Evolutionary conservation across 2,888 invertebrate species (phyloP), one percentile per base, ranked within the genome.

Genomic region (Alcis repandata): DNA sequence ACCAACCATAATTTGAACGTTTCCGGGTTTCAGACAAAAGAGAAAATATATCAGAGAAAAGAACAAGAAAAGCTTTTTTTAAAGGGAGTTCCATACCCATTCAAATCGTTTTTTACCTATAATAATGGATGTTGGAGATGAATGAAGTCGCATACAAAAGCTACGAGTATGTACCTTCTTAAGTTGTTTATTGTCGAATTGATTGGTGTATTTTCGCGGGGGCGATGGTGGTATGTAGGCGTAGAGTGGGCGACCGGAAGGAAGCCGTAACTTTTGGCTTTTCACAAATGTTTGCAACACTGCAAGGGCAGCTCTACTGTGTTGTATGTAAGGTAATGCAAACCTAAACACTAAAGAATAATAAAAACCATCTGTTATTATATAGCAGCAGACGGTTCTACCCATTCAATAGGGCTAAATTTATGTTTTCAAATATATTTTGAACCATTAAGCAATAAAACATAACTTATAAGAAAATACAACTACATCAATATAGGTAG

Each of bases 231-330:
- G 66, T 65, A 76, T 70, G 87, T 80, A 82, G 84, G 87, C 80
- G 81, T 75, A 67, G 72, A 78, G 92, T 91, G 84, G 92, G 91
- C 85, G 89, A 79, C 90, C 91, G 92, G 91, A 92, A 92, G 92
- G 90, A 91, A 92, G 79, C 82, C 75, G 75, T 79, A 79, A 79
- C 83, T 86, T 85, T 87, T 82, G 81, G 79, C 80, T 85, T 83
- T 84, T 79, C 82, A 78, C 74, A 76, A 74, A 67, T 43, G 43
- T 57, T 70, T 74, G 72, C 63, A 72, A 68, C 75, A 76, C 22
- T 20, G 71, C 76, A 40, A 63, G 36, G 27, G 40, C 58, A 53
- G 15, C n/a, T 51, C n/a, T 46, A 46, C 27, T 13, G 8, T 51
- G 11, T 51, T 36, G 11, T 36, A 19, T n/a, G n/a, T n/a, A 46